phyloP scores from a whole-genome alignment of 1,140 invertebrate genomes.

The Drosophila ironensis region DNA sequence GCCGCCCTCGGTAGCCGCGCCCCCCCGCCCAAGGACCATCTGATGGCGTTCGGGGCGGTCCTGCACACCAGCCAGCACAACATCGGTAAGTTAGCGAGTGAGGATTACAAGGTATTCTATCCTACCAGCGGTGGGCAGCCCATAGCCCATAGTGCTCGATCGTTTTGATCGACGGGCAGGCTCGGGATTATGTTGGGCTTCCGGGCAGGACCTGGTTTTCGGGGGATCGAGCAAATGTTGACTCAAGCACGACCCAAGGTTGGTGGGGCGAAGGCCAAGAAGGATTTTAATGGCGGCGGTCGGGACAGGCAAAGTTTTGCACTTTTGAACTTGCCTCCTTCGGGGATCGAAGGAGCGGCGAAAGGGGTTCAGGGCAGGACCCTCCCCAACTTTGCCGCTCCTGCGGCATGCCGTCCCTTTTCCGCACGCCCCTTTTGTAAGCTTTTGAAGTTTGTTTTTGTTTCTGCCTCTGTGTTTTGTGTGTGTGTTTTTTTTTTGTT shows the following conservation, averaged over 20 bases:
- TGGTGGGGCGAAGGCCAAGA: neutral
- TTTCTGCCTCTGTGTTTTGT: slow-evolving; percentile 45
- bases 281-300: slow-evolving; percentile 38
- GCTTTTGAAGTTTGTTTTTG: slow-evolving; percentile 59
- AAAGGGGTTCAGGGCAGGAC: neutral
- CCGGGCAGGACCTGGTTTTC: too few relatives aligned
- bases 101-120: too few relatives aligned
- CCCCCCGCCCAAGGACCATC: slow-evolving; percentile 80
- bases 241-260: neutral
- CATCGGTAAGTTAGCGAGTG: slow-evolving; percentile 67
- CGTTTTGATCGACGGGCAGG: too few relatives aligned
- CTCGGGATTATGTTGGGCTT: too few relatives aligned
- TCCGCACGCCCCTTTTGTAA: slow-evolving; percentile 55
- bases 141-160: too few relatives aligned
- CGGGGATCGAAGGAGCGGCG: neutral
- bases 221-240: neutral
- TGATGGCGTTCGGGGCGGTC: slow-evolving; percentile 82
- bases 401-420: slow-evolving; percentile 15
- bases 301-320: slow-evolving; percentile 44
- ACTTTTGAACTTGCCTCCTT: slow-evolving; percentile 71
- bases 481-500: slow-evolving; percentile 34
- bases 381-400: neutral
- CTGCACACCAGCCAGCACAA: slow-evolving; percentile 82
- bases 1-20: slow-evolving; percentile 78
- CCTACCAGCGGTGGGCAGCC: too few relatives aligned